Percentiles rank a stretch among this genome's conserved stretches.
Conservation (phyloP, 2,888 invertebrate species). For the Eupithecia subumbrata region DNA sequence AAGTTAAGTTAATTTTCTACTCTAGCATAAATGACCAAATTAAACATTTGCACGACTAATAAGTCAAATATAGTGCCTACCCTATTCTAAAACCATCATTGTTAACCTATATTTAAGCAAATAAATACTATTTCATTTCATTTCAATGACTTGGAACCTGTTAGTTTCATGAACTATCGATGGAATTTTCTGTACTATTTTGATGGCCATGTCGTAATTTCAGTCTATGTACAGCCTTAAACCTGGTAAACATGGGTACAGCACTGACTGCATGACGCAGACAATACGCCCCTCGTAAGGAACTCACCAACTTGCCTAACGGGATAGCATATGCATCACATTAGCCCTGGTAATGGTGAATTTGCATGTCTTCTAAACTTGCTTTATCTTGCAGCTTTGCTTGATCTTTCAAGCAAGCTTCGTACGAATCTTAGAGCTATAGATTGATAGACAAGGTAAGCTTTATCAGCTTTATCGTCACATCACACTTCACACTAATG, state of each 20-base stretch:
- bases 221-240: background rate
- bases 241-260: background rate
- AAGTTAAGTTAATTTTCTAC: too few relatives aligned
- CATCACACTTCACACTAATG: background rate
- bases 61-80: too few relatives aligned
- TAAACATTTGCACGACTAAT: too few relatives aligned
- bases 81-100: too few relatives aligned
- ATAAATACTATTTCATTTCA: too few relatives aligned
- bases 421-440: background rate
- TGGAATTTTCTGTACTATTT: background rate
- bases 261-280: slow-evolving; percentile 21
- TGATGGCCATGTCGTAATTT: background rate
- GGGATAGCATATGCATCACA: slow-evolving; percentile 31
- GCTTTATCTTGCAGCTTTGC: slow-evolving; percentile 10
- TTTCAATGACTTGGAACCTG: too few relatives aligned
- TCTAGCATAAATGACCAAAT: too few relatives aligned
- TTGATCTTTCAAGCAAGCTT: background rate
- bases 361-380: slow-evolving; percentile 35
- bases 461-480: background rate
- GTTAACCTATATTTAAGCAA: too few relatives aligned
- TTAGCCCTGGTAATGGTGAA: slow-evolving; percentile 31
- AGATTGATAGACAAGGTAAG: background rate
- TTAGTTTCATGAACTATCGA: background rate
- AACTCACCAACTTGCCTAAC: slow-evolving; percentile 25
- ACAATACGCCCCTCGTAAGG: slow-evolving; percentile 23